Evolutionary conservation across 1,140 invertebrate genomes (phyloP).

Genomic region (Gyrodactylus bullatarudis): DNA sequence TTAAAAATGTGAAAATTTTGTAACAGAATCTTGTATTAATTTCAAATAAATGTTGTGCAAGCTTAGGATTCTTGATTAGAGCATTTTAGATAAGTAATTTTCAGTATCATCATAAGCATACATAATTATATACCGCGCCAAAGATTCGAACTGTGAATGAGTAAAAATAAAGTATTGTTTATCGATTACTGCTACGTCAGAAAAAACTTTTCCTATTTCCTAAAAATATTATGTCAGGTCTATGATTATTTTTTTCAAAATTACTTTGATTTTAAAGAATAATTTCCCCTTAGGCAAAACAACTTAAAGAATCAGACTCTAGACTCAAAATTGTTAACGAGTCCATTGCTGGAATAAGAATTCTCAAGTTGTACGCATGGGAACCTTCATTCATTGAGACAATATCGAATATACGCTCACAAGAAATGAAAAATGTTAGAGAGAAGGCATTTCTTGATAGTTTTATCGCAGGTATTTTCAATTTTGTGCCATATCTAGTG

Average conservation of each 20-base stretch:
- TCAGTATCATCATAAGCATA: too few relatives aligned
- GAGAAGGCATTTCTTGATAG: constrained; percentile 9
- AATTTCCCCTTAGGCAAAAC: not conserved
- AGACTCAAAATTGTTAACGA: constrained; percentile 23
- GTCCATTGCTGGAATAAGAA: constrained; percentile 17
- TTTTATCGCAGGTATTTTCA: not conserved
- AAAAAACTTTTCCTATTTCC: too few relatives aligned
- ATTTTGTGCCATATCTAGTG: constrained; percentile 2
- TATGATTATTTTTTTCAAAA: constrained; percentile 7
- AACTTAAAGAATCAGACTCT: constrained; percentile 24
- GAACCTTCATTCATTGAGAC: constrained; percentile 21
- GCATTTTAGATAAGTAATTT: too few relatives aligned
- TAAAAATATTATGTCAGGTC: too few relatives aligned
- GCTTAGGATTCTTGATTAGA: too few relatives aligned
- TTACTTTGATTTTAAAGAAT: constrained; percentile 10
- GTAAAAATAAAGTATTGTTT: too few relatives aligned
- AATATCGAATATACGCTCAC: constrained; percentile 15
- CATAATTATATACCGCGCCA: too few relatives aligned
- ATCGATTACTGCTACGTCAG: too few relatives aligned
- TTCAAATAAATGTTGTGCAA: too few relatives aligned
- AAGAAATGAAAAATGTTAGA: constrained; percentile 21
- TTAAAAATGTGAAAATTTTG: too few relatives aligned
- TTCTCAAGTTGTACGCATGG: constrained; percentile 17
- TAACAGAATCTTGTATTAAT: too few relatives aligned
- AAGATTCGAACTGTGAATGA: too few relatives aligned